phyloP scores from a whole-genome alignment of 2,888 invertebrate genomes.

The Tenodera sinensis region DNA sequence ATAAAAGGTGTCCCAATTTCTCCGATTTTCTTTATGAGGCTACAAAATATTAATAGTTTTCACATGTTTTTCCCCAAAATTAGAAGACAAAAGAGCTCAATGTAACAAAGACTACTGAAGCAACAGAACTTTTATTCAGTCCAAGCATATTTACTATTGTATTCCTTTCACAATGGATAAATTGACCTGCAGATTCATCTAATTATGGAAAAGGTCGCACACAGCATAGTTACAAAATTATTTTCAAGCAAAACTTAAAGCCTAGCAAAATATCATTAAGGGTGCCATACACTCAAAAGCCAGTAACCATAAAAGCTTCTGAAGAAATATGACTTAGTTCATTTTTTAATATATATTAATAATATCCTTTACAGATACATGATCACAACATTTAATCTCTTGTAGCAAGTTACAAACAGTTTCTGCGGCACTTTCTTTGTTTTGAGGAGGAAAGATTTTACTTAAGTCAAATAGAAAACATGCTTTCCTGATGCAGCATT shows the following conservation, averaged over 20 bases:
- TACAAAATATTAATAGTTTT: too few species aligned
- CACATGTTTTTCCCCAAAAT: neutral
- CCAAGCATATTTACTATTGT: conserved; percentile 5
- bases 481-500: neutral
- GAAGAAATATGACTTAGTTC: neutral
- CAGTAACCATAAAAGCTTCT: neutral
- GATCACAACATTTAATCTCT: conserved; percentile 12
- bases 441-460: neutral
- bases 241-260: neutral
- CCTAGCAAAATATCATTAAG: neutral
- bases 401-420: conserved; percentile 12
- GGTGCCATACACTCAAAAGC: neutral
- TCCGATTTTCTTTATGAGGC: too few species aligned
- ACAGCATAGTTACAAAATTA: conserved; percentile 2
- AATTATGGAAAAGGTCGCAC: neutral
- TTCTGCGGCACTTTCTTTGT: conserved; percentile 4
- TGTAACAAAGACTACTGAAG: neutral
- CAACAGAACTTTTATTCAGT: neutral
- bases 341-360: neutral
- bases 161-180: neutral
- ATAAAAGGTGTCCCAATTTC: too few species aligned
- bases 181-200: neutral
- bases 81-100: neutral
- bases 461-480: neutral
- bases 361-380: conserved; percentile 2